A percentile compares a stretch with the other conserved stretches of the same genome.
phyloP scores from a whole-genome alignment of 2,797 vertebrate species.

The Halcyon badia region DNA sequence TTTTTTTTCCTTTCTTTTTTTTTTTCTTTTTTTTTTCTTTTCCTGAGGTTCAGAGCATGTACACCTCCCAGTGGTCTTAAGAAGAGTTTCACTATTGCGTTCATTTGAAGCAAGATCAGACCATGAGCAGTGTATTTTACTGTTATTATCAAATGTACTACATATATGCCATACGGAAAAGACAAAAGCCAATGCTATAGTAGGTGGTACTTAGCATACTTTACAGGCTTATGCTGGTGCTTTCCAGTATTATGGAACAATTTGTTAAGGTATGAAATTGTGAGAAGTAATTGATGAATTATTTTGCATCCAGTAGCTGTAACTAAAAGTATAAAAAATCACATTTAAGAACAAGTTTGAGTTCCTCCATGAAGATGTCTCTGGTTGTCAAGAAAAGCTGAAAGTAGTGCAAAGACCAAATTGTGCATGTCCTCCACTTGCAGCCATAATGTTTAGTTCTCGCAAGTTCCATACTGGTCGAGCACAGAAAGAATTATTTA shows the following conservation, averaged over 20 bases:
- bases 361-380: neutral
- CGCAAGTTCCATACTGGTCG: neutral
- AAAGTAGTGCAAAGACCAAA: neutral
- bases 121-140: neutral
- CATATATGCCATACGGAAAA: neutral
- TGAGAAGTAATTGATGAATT: neutral
- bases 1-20: neutral
- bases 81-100: neutral
- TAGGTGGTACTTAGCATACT: rapidly evolving
- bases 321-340: neutral
- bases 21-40: neutral
- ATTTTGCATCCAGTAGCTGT: neutral
- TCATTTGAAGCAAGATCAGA: neutral
- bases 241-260: neutral
- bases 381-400: neutral
- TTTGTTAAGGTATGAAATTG: neutral
- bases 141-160: neutral
- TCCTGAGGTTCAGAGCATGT: neutral
- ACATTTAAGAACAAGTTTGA: neutral
- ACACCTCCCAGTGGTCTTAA: neutral
- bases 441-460: neutral
- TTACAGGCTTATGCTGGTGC: neutral
- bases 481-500: neutral
- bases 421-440: neutral
- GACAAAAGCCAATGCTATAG: neutral